phyloP scores from a whole-genome alignment of 2,113 vertebrate species.

The Xenopus laevis region DNA sequence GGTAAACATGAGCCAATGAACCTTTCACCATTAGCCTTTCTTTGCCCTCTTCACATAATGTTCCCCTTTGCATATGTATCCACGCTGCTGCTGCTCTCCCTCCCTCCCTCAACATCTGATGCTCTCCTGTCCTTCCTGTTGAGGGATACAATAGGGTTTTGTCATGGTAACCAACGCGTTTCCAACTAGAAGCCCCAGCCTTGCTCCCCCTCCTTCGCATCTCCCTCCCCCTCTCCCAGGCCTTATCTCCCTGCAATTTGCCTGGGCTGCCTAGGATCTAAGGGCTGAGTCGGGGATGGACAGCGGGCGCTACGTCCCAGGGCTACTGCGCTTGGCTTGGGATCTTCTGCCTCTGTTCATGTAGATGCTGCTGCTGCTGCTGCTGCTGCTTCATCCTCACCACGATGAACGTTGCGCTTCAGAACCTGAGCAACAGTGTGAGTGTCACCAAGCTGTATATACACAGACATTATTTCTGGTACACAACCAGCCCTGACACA shows the following conservation, averaged over 20 bases:
- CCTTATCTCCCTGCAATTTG: slow-evolving; percentile 40
- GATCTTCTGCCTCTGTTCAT: slow-evolving; percentile 22
- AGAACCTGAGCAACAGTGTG: slow-evolving; percentile 59
- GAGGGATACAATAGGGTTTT: slow-evolving; percentile 45
- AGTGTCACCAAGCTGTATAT: slow-evolving; percentile 28
- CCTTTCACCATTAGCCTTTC: too few species aligned
- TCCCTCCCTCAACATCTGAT: slow-evolving; percentile 27
- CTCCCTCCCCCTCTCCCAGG: slow-evolving; percentile 37
- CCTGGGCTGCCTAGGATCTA: slow-evolving; percentile 31
- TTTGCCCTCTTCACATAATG: too few species aligned
- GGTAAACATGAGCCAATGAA: too few species aligned
- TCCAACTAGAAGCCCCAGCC: slow-evolving; percentile 29
- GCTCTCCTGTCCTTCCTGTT: slow-evolving; percentile 43
- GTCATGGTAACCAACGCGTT: slow-evolving; percentile 42
- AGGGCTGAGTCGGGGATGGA: slow-evolving; percentile 32
- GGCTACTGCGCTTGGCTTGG: slow-evolving; percentile 30
- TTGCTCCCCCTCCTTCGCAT: neutral
- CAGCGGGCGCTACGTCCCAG: slow-evolving; percentile 35
- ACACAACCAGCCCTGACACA: too few species aligned
- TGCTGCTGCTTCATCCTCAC: slow-evolving; percentile 27
- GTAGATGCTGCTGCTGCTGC: slow-evolving; percentile 9
- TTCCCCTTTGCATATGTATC: too few species aligned
- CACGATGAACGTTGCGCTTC: slow-evolving; percentile 67
- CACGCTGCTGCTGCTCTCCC: neutral
- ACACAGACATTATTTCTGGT: neutral